These are phyloP conservation scores for Capricornis sumatraensis DNA, from an alignment of 2,113 vertebrate genomes.

Conservation along the genomic window DNA sequence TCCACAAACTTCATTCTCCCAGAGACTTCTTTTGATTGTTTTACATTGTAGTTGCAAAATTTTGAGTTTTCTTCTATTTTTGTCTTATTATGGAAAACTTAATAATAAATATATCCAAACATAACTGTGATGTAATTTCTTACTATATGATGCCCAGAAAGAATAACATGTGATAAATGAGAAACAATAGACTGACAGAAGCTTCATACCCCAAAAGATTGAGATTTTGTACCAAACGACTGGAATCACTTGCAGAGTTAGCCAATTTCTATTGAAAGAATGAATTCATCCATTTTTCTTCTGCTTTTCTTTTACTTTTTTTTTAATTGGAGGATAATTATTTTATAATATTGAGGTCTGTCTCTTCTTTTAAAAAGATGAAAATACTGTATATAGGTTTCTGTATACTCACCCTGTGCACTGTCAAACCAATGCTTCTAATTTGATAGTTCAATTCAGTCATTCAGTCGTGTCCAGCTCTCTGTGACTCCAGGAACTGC, in stretches of 20 bases:
- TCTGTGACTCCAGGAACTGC: fast-evolving
- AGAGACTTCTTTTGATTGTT: background rate
- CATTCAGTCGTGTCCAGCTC: background rate
- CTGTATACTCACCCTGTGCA: background rate
- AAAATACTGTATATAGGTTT: background rate
- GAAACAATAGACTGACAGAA: background rate
- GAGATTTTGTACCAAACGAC: background rate
- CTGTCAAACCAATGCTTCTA: background rate
- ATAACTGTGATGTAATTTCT: background rate
- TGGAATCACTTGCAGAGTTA: background rate
- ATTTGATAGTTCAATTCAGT: background rate
- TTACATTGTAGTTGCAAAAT: background rate
- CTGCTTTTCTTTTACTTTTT: background rate
- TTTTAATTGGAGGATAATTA: background rate
- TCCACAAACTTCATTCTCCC: background rate
- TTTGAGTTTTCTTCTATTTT: background rate
- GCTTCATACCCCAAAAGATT: background rate
- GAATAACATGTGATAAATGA: background rate
- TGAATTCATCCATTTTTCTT: background rate
- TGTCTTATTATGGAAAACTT: background rate
- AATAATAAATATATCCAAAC: background rate
- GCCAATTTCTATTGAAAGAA: background rate
- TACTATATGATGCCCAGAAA: background rate
- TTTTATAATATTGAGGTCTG: background rate
- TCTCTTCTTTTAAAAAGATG: background rate